phyloP scores from a whole-genome alignment of 2,888 invertebrate species.

The Ligdia adustata region DNA sequence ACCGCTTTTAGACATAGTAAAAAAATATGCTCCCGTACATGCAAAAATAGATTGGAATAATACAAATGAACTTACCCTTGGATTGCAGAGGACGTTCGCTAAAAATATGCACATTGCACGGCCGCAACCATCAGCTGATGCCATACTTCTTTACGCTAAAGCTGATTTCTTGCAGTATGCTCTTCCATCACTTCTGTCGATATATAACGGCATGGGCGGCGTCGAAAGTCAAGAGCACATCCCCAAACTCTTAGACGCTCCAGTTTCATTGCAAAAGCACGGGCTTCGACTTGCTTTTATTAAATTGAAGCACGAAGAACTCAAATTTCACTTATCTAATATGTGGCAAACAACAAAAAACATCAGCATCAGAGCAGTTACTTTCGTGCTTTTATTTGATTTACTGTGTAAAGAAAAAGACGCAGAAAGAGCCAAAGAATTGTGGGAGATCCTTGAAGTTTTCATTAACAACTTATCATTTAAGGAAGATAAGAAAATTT shows the following conservation, averaged over 20 bases:
- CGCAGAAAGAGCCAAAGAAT: conserved; percentile 37
- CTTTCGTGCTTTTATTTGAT: conserved; percentile 56
- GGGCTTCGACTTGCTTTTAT: conserved; percentile 58
- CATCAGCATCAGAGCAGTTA: conserved; percentile 57
- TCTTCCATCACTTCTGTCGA: conserved; percentile 60
- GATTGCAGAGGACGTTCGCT: conserved; percentile 58
- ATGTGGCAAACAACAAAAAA: conserved; percentile 61
- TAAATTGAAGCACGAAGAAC: conserved; percentile 48
- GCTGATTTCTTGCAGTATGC: conserved; percentile 66
- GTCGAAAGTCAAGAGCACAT: conserved; percentile 45
- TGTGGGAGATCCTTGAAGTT: conserved; percentile 54
- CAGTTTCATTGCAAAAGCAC: conserved; percentile 68
- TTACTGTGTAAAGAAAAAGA: conserved; percentile 55
- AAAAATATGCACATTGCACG: conserved; percentile 66
- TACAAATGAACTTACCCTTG: conserved; percentile 52
- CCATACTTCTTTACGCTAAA: conserved; percentile 57
- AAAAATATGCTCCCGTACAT: conserved; percentile 55
- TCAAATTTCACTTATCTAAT: conserved; percentile 49
- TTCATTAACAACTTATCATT: conserved; percentile 60
- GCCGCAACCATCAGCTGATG: conserved; percentile 57
- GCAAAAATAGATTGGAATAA: conserved; percentile 59
- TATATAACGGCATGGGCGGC: conserved; percentile 59
- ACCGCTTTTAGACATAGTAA: conserved; percentile 47
- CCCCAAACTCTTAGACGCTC: conserved; percentile 52
- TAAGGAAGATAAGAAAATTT: conserved; percentile 60